These are phyloP conservation scores for Himalopsyche tibetana DNA, from an alignment of 2,888 invertebrate genomes.

Conservation along the genomic window DNA sequence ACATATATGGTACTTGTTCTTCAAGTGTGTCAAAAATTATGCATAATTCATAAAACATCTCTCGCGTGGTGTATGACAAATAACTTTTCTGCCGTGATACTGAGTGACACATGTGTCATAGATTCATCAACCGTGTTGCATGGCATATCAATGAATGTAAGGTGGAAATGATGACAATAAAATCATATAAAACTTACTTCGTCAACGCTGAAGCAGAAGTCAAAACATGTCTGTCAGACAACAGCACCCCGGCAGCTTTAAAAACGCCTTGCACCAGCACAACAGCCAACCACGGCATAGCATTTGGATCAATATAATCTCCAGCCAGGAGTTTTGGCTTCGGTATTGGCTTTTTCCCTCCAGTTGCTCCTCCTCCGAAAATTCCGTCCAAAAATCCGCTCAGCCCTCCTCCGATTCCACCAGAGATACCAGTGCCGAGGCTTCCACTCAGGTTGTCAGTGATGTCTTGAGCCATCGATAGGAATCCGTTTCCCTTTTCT, in stretches of 20 bases:
- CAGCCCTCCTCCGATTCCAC: conserved; percentile 35
- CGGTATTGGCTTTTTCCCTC: not conserved
- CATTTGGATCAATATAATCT: conserved; percentile 69
- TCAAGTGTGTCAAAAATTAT: too few species aligned
- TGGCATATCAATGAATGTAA: too few species aligned
- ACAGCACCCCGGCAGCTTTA: conserved; percentile 74
- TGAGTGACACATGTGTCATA: too few species aligned
- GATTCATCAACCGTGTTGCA: too few species aligned
- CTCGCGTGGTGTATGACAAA: too few species aligned
- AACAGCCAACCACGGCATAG: conserved; percentile 78
- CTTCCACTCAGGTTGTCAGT: conserved; percentile 40
- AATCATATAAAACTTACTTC: conserved; percentile 69
- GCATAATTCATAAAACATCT: too few species aligned
- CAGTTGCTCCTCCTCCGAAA: not conserved
- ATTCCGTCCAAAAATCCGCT: not conserved
- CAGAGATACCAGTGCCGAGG: conserved; percentile 39
- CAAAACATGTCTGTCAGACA: conserved; percentile 78
- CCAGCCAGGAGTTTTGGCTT: not conserved
- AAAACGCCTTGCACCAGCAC: conserved; percentile 71
- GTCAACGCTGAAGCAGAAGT: conserved; percentile 76
- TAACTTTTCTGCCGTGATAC: too few species aligned
- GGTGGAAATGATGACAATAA: too few species aligned
- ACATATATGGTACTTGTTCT: too few species aligned
- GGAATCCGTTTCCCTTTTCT: conserved; percentile 10
- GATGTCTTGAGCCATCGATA: not conserved